These are phyloP conservation scores for Nemurella pictetii DNA, from an alignment of 2,888 invertebrate genomes.

Conservation along the genomic window DNA sequence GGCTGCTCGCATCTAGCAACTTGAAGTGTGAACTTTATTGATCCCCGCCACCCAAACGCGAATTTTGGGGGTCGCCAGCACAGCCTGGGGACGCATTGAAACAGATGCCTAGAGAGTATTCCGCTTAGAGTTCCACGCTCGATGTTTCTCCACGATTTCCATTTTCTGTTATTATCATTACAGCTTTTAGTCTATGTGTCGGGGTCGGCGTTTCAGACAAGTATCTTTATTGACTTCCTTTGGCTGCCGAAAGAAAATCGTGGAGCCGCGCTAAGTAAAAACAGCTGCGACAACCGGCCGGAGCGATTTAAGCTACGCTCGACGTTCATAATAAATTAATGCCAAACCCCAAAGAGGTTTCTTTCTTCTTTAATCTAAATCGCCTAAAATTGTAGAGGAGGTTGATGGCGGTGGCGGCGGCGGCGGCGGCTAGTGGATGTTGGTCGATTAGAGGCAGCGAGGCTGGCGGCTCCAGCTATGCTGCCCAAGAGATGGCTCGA, in stretches of 20 bases:
- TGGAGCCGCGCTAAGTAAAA: not conserved
- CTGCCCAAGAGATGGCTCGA: not conserved
- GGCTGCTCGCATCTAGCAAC: not conserved
- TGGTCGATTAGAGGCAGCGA: not conserved
- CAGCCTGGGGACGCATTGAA: not conserved
- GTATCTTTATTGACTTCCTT: not conserved
- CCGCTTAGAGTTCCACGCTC: not conserved
- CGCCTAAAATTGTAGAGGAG: not conserved
- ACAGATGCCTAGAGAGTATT: not conserved
- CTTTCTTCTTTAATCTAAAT: not conserved
- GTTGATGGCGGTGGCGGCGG: not conserved
- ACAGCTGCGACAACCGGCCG: not conserved
- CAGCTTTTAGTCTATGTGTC: not conserved
- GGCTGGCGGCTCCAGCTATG: not conserved
- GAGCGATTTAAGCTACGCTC: not conserved
- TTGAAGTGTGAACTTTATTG: not conserved
- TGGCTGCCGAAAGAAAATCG: not conserved
- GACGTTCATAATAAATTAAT: not conserved
- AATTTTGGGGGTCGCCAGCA: not conserved
- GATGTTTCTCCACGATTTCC: not conserved
- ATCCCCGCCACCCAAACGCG: not conserved
- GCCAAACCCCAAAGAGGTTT: not conserved
- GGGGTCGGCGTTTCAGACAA: not conserved
- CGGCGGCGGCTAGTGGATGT: not conserved
- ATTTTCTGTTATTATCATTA: not conserved